Percentiles rank a stretch among this genome's conserved stretches.
Conservation (phyloP, 2,888 invertebrate species). For the Pegoplata infirma region DNA sequence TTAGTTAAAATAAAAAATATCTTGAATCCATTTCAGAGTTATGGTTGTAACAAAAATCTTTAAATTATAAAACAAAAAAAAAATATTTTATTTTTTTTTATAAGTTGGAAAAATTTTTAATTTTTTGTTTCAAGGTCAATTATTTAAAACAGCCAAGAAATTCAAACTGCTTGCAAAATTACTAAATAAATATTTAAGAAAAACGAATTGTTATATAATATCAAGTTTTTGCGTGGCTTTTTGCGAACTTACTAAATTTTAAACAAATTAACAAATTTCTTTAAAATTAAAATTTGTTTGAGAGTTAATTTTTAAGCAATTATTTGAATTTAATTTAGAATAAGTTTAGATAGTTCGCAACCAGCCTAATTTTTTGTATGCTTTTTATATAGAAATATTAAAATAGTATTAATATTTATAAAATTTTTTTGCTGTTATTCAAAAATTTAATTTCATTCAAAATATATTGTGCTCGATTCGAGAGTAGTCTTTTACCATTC, state of each 20-base stretch:
- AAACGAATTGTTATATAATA: neutral
- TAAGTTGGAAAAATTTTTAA: neutral
- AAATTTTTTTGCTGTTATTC: no score
- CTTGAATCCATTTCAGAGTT: neutral
- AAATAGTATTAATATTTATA: no score
- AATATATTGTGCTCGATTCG: no score
- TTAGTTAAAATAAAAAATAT: neutral
- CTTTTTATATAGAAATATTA: conserved; percentile 49
- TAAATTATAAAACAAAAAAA: neutral
- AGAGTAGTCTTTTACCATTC: no score
- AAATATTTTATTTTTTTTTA: neutral
- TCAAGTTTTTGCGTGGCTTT: conserved; percentile 41
- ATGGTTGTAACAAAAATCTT: neutral
- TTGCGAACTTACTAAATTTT: no score
- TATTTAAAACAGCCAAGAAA: conserved; percentile 28
- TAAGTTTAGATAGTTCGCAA: no score
- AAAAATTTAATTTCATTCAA: no score
- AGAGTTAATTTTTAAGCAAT: no score
- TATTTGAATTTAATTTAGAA: no score
- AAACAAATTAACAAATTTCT: no score
- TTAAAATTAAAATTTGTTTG: no score
- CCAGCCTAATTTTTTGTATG: conserved; percentile 52
- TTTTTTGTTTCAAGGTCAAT: conserved; percentile 64
- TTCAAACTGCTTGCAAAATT: conserved; percentile 5
- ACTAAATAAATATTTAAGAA: conserved; percentile 2